phyloP scores from a whole-genome alignment of 2,797 vertebrate species.

The Yasuhikotakia modesta region DNA sequence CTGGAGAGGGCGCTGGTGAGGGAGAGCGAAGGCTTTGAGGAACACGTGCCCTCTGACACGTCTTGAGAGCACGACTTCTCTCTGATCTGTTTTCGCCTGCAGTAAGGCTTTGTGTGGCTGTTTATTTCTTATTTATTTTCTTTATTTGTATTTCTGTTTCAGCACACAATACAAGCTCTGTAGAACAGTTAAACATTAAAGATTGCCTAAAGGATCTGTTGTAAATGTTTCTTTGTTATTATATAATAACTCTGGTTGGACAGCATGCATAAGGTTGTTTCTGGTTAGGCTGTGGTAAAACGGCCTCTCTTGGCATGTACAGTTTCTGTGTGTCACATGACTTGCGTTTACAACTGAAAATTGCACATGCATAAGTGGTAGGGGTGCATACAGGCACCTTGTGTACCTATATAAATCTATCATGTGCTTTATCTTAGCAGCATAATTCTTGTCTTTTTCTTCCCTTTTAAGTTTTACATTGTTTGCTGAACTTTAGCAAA shows the following conservation, averaged over 20 bases:
- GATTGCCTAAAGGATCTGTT: neutral
- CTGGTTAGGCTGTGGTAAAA: neutral
- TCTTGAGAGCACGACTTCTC: conserved; percentile 76
- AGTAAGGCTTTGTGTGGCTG: neutral
- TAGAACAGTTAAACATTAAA: neutral
- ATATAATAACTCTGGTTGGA: no score
- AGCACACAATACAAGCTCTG: neutral
- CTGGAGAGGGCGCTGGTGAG: conserved; percentile 94
- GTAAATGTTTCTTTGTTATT: neutral
- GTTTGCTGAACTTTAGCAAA: neutral
- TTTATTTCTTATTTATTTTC: neutral
- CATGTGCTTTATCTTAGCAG: neutral
- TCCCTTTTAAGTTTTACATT: no score
- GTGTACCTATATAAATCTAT: neutral
- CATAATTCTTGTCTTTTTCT: neutral
- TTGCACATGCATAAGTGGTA: neutral
- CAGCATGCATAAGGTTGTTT: neutral
- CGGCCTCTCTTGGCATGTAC: neutral
- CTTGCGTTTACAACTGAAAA: neutral
- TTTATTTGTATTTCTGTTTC: neutral
- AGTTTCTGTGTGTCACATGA: neutral
- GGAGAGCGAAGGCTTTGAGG: conserved; percentile 97
- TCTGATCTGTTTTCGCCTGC: neutral
- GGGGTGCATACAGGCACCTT: no score
- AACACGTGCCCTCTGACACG: conserved; percentile 95